Evolutionary conservation across 2,888 invertebrate genomes (phyloP).

Genomic region (Scaeva pyrastri): DNA sequence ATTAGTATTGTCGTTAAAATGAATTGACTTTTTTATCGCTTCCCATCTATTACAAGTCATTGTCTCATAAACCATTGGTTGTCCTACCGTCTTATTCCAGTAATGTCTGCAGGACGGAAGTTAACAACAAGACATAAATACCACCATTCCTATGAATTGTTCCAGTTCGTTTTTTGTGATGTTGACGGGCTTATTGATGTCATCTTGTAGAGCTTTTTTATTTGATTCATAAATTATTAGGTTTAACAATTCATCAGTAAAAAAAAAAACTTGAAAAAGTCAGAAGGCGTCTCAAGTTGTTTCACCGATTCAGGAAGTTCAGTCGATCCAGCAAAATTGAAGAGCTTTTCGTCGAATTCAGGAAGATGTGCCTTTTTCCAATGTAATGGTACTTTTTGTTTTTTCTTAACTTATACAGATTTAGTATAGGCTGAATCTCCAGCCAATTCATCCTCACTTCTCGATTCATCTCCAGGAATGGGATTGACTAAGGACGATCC

Average conservation of each 20-base stretch:
- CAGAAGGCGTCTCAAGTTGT: conserved; percentile 4
- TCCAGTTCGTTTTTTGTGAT: too few species aligned
- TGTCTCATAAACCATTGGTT: conserved; percentile 11
- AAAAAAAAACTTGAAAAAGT: not conserved
- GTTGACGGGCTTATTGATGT: too few species aligned
- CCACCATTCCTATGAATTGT: not conserved
- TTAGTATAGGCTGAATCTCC: conserved; percentile 5
- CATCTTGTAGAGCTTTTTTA: conserved; percentile 11
- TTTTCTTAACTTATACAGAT: not conserved
- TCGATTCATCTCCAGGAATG: conserved; percentile 18
- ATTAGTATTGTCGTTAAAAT: conserved; percentile 53
- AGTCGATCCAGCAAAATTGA: not conserved
- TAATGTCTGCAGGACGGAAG: too few species aligned
- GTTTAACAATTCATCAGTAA: not conserved
- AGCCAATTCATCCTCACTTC: conserved; percentile 14
- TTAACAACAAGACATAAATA: conserved; percentile 14
- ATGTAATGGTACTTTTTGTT: not conserved
- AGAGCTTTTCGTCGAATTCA: too few species aligned
- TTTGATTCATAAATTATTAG: conserved; percentile 9
- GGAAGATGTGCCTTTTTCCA: not conserved
- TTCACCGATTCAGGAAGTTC: conserved; percentile 16
- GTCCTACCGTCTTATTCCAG: conserved; percentile 31
- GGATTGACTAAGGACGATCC: not conserved
- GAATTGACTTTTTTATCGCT: too few species aligned
- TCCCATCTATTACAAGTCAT: too few species aligned